Base-by-base conservation (phyloP, 1,140 invertebrate genomes). In the Drosophila teissieri region DNA sequence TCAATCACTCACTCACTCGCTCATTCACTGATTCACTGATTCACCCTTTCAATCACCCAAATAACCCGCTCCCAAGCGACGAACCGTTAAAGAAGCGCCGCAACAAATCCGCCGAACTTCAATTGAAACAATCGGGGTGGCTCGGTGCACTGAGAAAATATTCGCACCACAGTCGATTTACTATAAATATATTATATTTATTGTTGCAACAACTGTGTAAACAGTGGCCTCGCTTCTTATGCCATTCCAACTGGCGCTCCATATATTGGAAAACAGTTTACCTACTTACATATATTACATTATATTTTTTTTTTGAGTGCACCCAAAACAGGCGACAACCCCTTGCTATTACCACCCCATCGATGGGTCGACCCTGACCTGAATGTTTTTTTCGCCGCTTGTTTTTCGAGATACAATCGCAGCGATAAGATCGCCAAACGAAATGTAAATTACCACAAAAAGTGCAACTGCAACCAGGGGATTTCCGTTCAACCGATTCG, bases 381-480 rank as follows among this genome's bases (percentile, higher is more conserved):
- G 62, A 56, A 48, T 40, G 53, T 36, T 48, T 15, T 48, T 58
- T 22, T 14, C 12, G 12, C 14, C 19, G 14, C 22, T 58, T 8
- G 19, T 42, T 46, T 48, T 24, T 24, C 15, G 8, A 44, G 70
- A 62, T 73, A 73, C 36, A 31, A 73, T 73, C 69, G 11, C 34
- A 3, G 37, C 37, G 80, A 84, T 83, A 73, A 63, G 65, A 69
- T 60, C 56, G 40, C 19, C 40, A 27, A 19, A 22, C 65, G 36
- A 80, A 83, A 83, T 83, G 80, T 83, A 83, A 83, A 83, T 83
- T 83, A 83, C 80, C 80, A 83, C 80, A 83, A 83, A 83, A 75
- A 62, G 63, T 56, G 56, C 80, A 78, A 64, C 54, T 64, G 44
- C 40, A 37, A 24, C 5, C 12, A 49, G 14, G 17, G 51, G 62